Conservation (phyloP, 2,888 invertebrate genomes). For the Drosophila fulvimacula region DNA sequence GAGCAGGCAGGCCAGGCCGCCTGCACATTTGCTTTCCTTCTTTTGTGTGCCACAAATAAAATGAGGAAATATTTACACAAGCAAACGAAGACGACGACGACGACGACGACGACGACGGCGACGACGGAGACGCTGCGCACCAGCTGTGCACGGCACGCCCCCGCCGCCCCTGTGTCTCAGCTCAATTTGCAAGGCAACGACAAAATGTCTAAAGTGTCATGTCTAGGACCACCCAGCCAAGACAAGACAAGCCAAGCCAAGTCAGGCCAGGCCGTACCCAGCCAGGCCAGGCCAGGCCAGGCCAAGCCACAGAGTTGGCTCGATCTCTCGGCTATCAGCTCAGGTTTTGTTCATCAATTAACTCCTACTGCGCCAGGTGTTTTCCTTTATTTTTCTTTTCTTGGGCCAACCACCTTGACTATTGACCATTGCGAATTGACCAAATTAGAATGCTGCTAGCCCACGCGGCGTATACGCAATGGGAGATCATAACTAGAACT, state of each 20-base stretch:
- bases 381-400: too few relatives aligned
- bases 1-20: slow-evolving; percentile 37
- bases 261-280: too few relatives aligned
- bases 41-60: slow-evolving; percentile 74
- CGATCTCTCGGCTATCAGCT: slow-evolving; percentile 10
- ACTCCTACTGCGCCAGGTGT: slow-evolving; percentile 71
- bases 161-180: slow-evolving; percentile 54
- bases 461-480: slow-evolving; percentile 65
- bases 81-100: slow-evolving; percentile 42
- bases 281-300: slow-evolving; percentile 38
- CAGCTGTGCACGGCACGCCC: slow-evolving; percentile 51
- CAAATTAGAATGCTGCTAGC: slow-evolving; percentile 53
- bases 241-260: neutral
- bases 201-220: slow-evolving; percentile 71
- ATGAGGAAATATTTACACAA: slow-evolving; percentile 78
- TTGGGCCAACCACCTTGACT: neutral
- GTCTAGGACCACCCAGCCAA: slow-evolving; percentile 69
- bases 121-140: slow-evolving; percentile 16
- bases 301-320: neutral
- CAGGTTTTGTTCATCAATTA: slow-evolving; percentile 56
- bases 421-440: slow-evolving; percentile 51
- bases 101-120: slow-evolving; percentile 41
- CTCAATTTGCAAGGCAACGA: slow-evolving; percentile 73
- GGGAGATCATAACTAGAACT: neutral
- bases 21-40: slow-evolving; percentile 61